phyloP scores from a whole-genome alignment of 2,888 invertebrate genomes.

The Dryadula phaetusa region DNA sequence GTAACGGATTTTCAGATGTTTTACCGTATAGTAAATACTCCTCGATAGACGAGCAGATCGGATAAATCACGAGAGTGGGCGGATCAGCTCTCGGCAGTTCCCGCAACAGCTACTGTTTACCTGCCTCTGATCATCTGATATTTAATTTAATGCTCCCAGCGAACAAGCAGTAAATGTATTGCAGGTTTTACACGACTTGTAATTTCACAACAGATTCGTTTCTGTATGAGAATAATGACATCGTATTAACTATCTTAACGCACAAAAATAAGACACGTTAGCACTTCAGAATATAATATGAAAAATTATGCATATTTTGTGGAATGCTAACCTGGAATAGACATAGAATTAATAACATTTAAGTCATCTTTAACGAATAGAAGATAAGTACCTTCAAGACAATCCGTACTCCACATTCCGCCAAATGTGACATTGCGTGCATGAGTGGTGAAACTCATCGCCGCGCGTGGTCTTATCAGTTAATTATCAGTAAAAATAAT shows the following conservation, averaged over 20 bases:
- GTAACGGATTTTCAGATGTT: slow-evolving; percentile 75
- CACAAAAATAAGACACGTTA: no score
- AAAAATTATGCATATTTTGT: no score
- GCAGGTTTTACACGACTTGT: slow-evolving; percentile 43
- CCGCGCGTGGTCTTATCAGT: no score
- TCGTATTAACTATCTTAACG: neutral
- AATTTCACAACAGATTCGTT: slow-evolving; percentile 46
- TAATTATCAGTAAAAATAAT: no score
- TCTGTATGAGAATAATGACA: slow-evolving; percentile 34
- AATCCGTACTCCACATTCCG: no score
- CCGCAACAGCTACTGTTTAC: slow-evolving; percentile 81
- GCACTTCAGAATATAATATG: no score
- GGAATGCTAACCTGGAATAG: no score
- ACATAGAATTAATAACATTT: no score
- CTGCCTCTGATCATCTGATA: slow-evolving; percentile 80
- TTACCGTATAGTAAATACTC: slow-evolving; percentile 73
- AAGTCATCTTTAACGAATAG: no score
- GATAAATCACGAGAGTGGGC: slow-evolving; percentile 81
- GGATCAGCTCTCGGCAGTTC: slow-evolving; percentile 64
- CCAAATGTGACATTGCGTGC: no score
- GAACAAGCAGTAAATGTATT: slow-evolving; percentile 44
- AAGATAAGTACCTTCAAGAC: no score
- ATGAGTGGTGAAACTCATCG: no score
- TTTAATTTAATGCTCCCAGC: slow-evolving; percentile 76
- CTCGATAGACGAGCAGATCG: slow-evolving; percentile 53